These are phyloP conservation scores for Hydraecia micacea DNA, from an alignment of 2,888 invertebrate genomes.

Conservation along the genomic window DNA sequence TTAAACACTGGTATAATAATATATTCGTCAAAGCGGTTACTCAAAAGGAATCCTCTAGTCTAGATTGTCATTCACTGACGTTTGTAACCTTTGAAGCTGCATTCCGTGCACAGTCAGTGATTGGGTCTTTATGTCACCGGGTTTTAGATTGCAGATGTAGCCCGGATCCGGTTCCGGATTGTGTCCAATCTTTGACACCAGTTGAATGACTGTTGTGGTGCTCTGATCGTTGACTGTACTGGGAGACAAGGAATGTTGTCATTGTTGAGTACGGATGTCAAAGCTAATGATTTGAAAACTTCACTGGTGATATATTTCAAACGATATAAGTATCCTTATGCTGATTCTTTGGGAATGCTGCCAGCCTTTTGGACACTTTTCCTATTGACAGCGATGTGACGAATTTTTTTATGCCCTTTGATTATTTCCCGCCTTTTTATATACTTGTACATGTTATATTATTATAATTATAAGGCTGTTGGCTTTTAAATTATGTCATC, in stretches of 20 bases:
- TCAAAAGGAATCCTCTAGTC: not conserved
- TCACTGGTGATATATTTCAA: not conserved
- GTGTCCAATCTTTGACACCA: slow-evolving; percentile 5
- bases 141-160: slow-evolving; percentile 9
- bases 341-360: too few species aligned
- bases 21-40: slow-evolving; percentile 6
- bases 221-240: not conserved
- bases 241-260: not conserved
- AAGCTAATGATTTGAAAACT: not conserved
- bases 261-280: not conserved
- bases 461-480: too few species aligned
- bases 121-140: not conserved
- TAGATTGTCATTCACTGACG: not conserved
- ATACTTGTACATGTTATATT: too few species aligned
- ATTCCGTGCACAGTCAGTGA: slow-evolving; percentile 13
- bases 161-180: not conserved
- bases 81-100: not conserved
- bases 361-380: too few species aligned
- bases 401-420: too few species aligned
- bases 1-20: not conserved
- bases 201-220: not conserved
- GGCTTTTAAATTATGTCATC: too few species aligned
- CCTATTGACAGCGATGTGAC: too few species aligned
- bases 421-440: too few species aligned
- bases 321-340: too few species aligned